Evolutionary conservation across 2,113 vertebrate species (phyloP), one percentile per base, ranked within the genome.

Genomic region (Malurus melanocephalus): DNA sequence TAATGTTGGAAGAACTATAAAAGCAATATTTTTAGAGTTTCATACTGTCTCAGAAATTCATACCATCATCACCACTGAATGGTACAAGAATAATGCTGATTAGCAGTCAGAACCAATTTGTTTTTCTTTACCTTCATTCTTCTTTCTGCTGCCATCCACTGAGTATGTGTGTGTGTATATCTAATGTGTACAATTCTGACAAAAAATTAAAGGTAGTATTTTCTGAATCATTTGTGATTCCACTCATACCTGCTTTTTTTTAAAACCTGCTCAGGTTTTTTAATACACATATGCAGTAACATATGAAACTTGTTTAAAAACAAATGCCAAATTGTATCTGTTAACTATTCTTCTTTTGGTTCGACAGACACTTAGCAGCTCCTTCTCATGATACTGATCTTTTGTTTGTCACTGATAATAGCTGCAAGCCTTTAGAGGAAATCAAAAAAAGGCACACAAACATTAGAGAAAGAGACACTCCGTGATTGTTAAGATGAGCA

Each of bases 81-180:
- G 56, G 53, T 7, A 80, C 0, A 83, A 38, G 56, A 85, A 56
- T 46, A 83, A 88, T 35, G 26, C 11, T 69, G 32, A 67, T 65
- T n/a, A 61, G 52, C 42, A 59, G 18, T 13, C 24, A 68, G 10
- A 73, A 5, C 2, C 20, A 38, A 8, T 72, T 71, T 23, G 27
- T 57, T 69, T 72, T 69, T 46, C 42, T 75, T 80, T 24, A 64
- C 35, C 9, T 84, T 53, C 33, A 57, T 55, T 45, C 20, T 12
- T 16, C 21, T n/a, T 69, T 51, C 45, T 82, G 59, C 33, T 73
- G 18, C 27, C 30, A 65, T 22, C 53, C 46, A 46, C 24, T 32
- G 27, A 91, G 46, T 9, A 35, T 0, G 2, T 1, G 0, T 20
- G 7, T 30, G 16, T 61, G 13, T 22, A 4, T 26, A 0, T 32